Conservation (phyloP, 2,888 invertebrate genomes). For the Sipha maydis region DNA sequence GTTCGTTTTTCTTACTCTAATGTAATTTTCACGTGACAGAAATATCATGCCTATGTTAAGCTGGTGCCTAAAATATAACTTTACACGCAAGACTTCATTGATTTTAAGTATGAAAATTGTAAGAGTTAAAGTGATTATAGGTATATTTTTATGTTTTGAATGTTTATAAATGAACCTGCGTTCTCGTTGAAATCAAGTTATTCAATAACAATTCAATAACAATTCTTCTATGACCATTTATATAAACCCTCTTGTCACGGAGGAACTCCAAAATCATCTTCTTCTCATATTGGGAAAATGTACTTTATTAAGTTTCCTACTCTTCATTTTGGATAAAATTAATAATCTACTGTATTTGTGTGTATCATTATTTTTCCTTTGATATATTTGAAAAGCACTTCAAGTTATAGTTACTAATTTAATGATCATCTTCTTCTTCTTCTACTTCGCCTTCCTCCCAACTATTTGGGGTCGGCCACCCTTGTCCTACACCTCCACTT, state of each 20-base stretch:
- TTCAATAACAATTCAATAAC: background rate
- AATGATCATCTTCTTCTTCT: too few species aligned
- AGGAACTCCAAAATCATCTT: background rate
- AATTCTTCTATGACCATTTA: background rate
- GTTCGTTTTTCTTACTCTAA: background rate
- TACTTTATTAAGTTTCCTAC: background rate
- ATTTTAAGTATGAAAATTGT: slow-evolving; percentile 12
- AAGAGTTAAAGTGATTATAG: background rate
- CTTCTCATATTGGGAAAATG: slow-evolving; percentile 11
- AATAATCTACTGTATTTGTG: background rate
- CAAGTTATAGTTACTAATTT: background rate
- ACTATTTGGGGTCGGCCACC: too few species aligned
- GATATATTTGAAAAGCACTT: slow-evolving; percentile 5
- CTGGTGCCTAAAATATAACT: background rate
- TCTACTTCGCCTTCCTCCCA: too few species aligned
- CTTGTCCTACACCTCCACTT: too few species aligned
- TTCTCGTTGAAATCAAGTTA: background rate
- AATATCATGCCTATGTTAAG: background rate
- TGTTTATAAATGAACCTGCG: background rate
- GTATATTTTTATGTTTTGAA: background rate
- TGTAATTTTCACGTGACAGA: background rate
- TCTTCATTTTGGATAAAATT: background rate
- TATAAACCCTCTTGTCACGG: background rate
- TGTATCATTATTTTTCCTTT: background rate
- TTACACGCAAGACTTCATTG: slow-evolving; percentile 40